These are phyloP conservation scores for Triplophysa tibetana DNA, from an alignment of 2,113 vertebrate genomes.

Conservation along the genomic window DNA sequence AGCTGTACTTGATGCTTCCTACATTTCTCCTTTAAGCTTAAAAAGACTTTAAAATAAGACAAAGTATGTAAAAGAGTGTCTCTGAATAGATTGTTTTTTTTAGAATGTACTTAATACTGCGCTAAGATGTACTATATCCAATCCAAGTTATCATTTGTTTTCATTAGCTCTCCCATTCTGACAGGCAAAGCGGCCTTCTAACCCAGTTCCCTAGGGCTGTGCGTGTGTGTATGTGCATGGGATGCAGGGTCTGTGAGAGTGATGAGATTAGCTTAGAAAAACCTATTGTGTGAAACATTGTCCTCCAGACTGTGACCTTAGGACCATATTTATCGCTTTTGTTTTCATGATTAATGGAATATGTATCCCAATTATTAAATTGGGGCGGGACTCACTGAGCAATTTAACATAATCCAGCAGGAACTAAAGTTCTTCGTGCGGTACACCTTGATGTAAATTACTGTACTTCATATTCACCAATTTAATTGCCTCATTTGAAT, in stretches of 20 bases:
- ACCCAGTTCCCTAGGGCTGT: constrained; percentile 32
- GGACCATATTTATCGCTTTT: constrained; percentile 27
- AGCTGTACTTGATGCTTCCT: not conserved
- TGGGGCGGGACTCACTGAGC: constrained; percentile 9
- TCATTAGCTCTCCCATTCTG: constrained; percentile 55
- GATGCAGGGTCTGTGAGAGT: constrained; percentile 20
- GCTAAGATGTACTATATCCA: constrained; percentile 15
- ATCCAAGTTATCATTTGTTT: constrained; percentile 55
- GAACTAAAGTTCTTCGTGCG: constrained; percentile 61
- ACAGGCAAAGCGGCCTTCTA: constrained; percentile 55
- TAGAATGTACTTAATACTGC: not conserved
- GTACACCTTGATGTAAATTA: constrained; percentile 62
- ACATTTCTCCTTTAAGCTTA: not conserved
- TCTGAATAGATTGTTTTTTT: constrained; percentile 14
- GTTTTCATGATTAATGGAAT: constrained; percentile 39
- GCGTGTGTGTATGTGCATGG: constrained; percentile 19
- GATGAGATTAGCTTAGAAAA: constrained; percentile 28
- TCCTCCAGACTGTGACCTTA: constrained; percentile 32
- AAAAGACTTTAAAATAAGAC: too few species aligned
- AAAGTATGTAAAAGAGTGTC: not conserved
- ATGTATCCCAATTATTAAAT: constrained; percentile 32
- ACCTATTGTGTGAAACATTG: constrained; percentile 32
- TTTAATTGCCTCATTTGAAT: constrained; percentile 61
- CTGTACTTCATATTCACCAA: constrained; percentile 52
- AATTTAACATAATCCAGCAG: constrained; percentile 62